phyloP scores from a whole-genome alignment of 2,797 vertebrate species.

The Enoplosus armatus region DNA sequence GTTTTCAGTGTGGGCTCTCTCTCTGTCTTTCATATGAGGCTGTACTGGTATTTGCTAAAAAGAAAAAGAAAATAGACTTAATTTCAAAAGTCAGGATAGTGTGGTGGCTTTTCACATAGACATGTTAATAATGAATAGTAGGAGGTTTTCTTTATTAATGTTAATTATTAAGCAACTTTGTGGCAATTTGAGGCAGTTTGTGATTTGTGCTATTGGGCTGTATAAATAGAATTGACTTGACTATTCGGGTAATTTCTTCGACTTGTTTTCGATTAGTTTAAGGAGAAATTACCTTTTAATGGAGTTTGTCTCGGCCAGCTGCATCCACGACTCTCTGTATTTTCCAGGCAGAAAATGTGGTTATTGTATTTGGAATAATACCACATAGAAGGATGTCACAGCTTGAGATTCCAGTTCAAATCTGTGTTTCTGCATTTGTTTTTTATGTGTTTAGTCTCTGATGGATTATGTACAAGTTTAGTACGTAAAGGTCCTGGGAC shows the following conservation, averaged over 20 bases:
- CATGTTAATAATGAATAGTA: slow-evolving; percentile 22
- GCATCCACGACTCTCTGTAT: slow-evolving; percentile 31
- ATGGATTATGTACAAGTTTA: not conserved
- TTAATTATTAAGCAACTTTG: too few relatives aligned
- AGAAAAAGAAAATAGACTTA: not conserved
- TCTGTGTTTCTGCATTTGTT: slow-evolving; percentile 1
- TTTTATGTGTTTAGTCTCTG: not conserved
- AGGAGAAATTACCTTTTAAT: slow-evolving; percentile 44
- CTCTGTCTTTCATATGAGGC: not conserved
- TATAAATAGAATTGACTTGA: too few relatives aligned
- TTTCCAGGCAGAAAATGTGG: slow-evolving; percentile 46
- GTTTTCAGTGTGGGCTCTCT: not conserved
- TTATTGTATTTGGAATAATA: slow-evolving; percentile 45
- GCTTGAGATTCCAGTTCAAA: slow-evolving; percentile 11
- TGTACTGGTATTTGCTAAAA: not conserved
- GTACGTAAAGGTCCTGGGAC: not conserved
- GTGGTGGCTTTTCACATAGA: slow-evolving; percentile 2
- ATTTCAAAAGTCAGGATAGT: not conserved
- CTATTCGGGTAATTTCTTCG: slow-evolving; percentile 14
- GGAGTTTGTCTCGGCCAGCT: slow-evolving; percentile 18
- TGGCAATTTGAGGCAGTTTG: too few relatives aligned
- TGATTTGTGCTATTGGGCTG: too few relatives aligned
- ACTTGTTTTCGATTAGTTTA: slow-evolving; percentile 35
- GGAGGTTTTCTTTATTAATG: slow-evolving; percentile 22
- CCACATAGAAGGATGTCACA: slow-evolving; percentile 20